Base-by-base conservation (phyloP, 30 jellyfish, hydroid and myxozoan species). In the Chrysaora quinquecirrha region DNA sequence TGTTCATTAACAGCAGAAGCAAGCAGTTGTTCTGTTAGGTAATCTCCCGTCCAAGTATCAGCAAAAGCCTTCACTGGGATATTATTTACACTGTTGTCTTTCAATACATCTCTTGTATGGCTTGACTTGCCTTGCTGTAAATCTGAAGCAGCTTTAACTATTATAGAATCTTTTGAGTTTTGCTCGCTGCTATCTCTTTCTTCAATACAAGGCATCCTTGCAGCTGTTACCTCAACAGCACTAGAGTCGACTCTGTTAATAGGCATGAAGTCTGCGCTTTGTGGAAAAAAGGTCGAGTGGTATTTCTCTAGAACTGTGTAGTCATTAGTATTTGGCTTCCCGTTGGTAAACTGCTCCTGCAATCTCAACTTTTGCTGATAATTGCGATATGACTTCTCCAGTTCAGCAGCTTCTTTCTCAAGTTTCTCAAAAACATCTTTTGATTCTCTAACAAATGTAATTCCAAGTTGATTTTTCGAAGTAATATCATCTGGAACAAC, bases 1-100 rank as follows among this genome's bases (percentile, higher is more conserved):
- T 49, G 28, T 12, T 65, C 76, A 56, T 43, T 80, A 35, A 48
- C 70, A 18, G 90, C 90, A 10, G 90, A 65, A 20, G 72, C 78
- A 32, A 80, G 83, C 48, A 68, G 35, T 66, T 80, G 90, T 43
- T 80, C 90, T n/a, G 83, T 67, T 66, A 80, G 30, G 22, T 80
- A 69, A 28, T 68, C 78, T 9, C 70, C 84, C 25, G 38, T 64
- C 89, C 82, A 79, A 2, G 89, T 79, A 47, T 80, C 90, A 3
- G 30, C 30, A 24, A 80, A 68, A 22, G 49, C 19, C 64, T 47
- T 58, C 48, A 22, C 75, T 9, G 60, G 24, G 7, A 35, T n/a
- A 4, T 27, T 10, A 25, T 52, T 52, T 12, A 52, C 24, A 3
- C 25, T 52, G 3, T 52, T 20, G 24, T 19, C 25, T 52, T 52